Conservation (phyloP, 92 coral and sea anemone genomes). For the Montipora capitata region DNA sequence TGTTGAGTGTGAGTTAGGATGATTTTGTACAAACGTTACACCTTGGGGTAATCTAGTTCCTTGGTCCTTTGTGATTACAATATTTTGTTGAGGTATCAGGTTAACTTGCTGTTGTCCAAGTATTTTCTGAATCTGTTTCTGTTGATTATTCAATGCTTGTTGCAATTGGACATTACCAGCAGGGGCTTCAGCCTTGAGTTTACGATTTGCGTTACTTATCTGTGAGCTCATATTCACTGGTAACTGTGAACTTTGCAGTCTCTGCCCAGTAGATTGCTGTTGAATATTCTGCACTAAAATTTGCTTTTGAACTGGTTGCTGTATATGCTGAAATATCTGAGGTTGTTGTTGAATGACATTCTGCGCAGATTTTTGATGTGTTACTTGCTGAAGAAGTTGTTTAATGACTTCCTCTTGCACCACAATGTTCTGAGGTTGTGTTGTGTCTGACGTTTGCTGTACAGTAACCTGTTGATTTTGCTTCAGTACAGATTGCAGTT, state of each 20-base stretch:
- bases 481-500: conserved; percentile 70
- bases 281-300: conserved; percentile 54
- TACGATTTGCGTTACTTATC: background rate
- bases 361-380: conserved; percentile 77
- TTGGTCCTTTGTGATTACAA: conserved; percentile 37
- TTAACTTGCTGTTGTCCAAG: conserved; percentile 69
- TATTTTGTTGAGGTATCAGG: conserved; percentile 49
- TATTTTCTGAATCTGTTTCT: conserved; percentile 63
- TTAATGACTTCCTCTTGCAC: conserved; percentile 86
- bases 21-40: conserved; percentile 48
- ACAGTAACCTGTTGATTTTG: conserved; percentile 66
- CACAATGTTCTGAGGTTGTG: conserved; percentile 77
- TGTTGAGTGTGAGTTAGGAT: conserved; percentile 35
- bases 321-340: conserved; percentile 70
- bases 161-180: conserved; percentile 66
- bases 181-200: conserved; percentile 39
- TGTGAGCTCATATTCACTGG: conserved; percentile 19
- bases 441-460: conserved; percentile 45
- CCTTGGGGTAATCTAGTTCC: conserved; percentile 29
- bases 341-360: conserved; percentile 39
- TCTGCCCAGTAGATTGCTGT: conserved; percentile 43
- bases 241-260: conserved; percentile 35
- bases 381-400: conserved; percentile 82
- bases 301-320: conserved; percentile 67
- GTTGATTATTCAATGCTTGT: conserved; percentile 50